Evolutionary conservation across 2,113 vertebrate genomes (phyloP), one percentile per base, ranked within the genome.

Genomic region (Bucco capensis): DNA sequence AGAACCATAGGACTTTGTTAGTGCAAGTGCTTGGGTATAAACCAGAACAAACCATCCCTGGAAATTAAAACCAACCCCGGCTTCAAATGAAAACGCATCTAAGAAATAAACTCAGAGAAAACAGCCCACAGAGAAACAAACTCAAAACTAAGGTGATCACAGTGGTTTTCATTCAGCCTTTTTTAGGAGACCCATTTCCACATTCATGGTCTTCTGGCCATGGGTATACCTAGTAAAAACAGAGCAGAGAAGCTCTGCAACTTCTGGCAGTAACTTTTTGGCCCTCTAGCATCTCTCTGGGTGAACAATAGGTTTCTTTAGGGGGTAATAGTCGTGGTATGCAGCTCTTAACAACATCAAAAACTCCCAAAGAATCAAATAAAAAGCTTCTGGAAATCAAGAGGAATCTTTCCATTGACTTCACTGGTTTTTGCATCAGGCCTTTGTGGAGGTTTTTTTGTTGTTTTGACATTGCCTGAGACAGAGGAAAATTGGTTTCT

Each of bases 41-140:
- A 94, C 61, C 72, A 94, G 93, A 83, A 75, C 51, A 95, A 90
- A 81, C 69, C 44, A 30, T 64, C 60, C 70, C 57, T 88, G 57
- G 57, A 81, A 93, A 81, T 74, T 5, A 81, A 90, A 95, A 87
- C 12, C 73, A 88, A 44, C 28, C 15, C 49, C 78, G 49, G 49
- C 1, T 5, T 69, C 92, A 90, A 60, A 51, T 31, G 90, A 90
- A 77, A 56, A 11, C 23, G 23, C 14, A 6, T 94, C 76, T 83
- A 81, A 88, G 69, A 78, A 88, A 88, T 0, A 1, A 71, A 86
- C 40, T 42, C 15, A 15, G 40, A 15, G 40, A 42, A 42, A 42
- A 42, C 40, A 42, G 40, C 60, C 18, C 82, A 56, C 28, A 46
- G 70, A 77, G 76, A 75, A 94, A 88, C 53, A 90, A 64, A 69